phyloP scores from a whole-genome alignment of 2,113 vertebrate species.

The Tetrax tetrax region DNA sequence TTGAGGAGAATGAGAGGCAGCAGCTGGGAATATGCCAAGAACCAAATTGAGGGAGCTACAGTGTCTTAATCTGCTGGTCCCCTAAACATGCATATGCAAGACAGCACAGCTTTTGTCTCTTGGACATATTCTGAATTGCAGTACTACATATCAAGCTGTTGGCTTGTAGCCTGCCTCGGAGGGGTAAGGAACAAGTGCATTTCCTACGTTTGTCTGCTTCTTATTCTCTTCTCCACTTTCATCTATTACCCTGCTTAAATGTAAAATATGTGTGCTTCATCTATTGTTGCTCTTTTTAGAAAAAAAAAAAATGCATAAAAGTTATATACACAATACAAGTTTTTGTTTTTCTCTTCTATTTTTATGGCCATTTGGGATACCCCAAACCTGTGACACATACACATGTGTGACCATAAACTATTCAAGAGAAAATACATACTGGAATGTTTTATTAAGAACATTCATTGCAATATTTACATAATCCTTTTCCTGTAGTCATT shows the following conservation, averaged over 20 bases:
- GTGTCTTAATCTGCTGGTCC: not conserved
- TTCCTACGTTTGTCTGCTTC: not conserved
- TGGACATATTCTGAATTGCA: not conserved
- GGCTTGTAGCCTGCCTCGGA: not conserved
- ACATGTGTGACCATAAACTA: rapidly evolving
- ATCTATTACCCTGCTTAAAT: not conserved
- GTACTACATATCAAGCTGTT: not conserved
- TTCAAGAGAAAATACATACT: not conserved
- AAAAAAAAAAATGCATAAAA: not conserved
- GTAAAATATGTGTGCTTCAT: not conserved
- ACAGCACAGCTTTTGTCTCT: not conserved
- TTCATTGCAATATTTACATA: not conserved
- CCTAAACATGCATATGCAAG: not conserved
- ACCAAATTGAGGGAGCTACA: not conserved
- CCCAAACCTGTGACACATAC: not conserved
- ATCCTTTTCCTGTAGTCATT: not conserved
- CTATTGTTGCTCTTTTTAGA: not conserved
- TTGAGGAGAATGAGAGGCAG: not conserved
- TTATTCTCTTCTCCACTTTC: not conserved
- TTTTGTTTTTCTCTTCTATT: not conserved
- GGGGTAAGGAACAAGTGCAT: not conserved
- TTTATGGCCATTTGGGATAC: not conserved
- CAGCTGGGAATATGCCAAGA: not conserved
- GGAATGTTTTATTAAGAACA: not conserved
- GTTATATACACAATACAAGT: not conserved